Percentiles rank a stretch among this genome's conserved stretches.
Conservation (phyloP, 2,797 vertebrate genomes). For the Percopsis omiscomaycus region DNA sequence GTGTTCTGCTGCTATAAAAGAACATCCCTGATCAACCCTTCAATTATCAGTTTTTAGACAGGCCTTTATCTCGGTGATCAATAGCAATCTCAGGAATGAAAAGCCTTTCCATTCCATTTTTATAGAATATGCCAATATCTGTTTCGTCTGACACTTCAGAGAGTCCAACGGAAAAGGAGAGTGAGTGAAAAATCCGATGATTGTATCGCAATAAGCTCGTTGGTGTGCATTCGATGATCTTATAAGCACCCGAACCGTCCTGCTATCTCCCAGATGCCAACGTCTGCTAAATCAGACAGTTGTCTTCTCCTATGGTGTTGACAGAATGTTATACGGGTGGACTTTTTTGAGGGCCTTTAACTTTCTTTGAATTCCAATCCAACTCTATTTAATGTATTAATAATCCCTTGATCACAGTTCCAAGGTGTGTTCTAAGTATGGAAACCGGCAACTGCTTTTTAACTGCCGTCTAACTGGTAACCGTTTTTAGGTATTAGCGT, state of each 20-base stretch:
- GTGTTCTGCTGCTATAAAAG: conserved; percentile 46
- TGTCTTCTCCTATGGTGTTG: conserved; percentile 67
- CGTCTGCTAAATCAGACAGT: conserved; percentile 71
- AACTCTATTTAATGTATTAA: too few species aligned
- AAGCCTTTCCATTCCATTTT: conserved; percentile 23
- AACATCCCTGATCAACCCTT: conserved; percentile 21
- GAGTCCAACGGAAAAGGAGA: conserved; percentile 19
- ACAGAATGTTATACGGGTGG: conserved; percentile 62
- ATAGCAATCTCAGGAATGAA: conserved; percentile 51
- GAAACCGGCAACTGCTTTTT: too few species aligned
- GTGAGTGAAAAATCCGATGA: not conserved
- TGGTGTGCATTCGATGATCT: conserved; percentile 25
- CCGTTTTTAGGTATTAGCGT: too few species aligned
- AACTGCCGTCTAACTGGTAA: too few species aligned
- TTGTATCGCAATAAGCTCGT: conserved; percentile 18
- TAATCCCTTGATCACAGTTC: too few species aligned
- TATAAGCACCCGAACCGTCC: conserved; percentile 46
- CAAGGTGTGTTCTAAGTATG: too few species aligned
- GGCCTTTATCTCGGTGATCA: conserved; percentile 51
- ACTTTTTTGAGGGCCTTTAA: conserved; percentile 60
- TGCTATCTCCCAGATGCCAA: conserved; percentile 68
- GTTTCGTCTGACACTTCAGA: conserved; percentile 34
- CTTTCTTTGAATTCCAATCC: conserved; percentile 36
- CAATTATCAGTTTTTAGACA: conserved; percentile 34
- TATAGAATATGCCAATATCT: conserved; percentile 40